Evolutionary conservation across 2,113 vertebrate species (phyloP).

Genomic region (Pluvialis apricaria): DNA sequence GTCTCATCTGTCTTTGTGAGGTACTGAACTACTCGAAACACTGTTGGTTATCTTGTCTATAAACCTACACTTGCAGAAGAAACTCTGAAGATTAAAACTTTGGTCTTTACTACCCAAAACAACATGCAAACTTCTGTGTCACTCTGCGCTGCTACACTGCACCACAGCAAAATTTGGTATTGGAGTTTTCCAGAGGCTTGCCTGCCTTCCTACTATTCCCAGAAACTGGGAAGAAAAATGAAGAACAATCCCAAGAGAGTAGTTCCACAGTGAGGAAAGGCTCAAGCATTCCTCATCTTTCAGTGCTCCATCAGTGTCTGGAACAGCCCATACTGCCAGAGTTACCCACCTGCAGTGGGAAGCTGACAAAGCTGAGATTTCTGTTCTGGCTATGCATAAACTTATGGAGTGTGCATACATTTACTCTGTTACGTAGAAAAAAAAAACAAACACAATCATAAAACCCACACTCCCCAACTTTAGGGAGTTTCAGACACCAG

Average conservation of each 20-base stretch:
- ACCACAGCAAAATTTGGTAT: neutral
- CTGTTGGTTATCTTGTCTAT: neutral
- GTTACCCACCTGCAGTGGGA: neutral
- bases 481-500: neutral
- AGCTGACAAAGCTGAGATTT: neutral
- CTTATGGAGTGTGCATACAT: neutral
- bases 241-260: neutral
- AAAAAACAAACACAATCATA: neutral
- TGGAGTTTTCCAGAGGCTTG: neutral
- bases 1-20: neutral
- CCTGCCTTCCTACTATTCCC: neutral
- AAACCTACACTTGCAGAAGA: neutral
- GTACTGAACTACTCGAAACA: neutral
- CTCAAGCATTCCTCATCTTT: neutral
- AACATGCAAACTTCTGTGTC: neutral
- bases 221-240: neutral
- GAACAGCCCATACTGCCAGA: neutral
- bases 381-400: neutral
- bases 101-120: neutral
- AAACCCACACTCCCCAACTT: neutral
- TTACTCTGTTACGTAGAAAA: neutral
- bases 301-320: neutral
- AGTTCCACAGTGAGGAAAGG: neutral
- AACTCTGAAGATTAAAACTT: neutral
- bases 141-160: neutral